Base-by-base conservation (phyloP, 2,113 vertebrate genomes). In the Microcebus lehilahytsara region DNA sequence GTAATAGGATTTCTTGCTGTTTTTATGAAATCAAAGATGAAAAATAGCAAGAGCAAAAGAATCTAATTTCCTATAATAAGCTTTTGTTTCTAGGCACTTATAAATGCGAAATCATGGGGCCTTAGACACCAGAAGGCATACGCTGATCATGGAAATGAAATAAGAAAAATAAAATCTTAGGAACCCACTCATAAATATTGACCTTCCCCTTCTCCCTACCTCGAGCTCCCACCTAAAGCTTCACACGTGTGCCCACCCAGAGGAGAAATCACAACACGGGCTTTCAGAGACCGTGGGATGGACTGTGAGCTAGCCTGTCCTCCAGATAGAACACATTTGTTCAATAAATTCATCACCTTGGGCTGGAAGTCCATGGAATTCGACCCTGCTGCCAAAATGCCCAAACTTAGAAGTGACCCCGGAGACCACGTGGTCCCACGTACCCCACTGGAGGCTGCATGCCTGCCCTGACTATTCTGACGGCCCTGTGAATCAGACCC, bases 11-110 rank as follows among this genome's bases (percentile, higher is more conserved):
- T 97, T 97, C 86, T 96, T 97, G 92, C 95, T 84, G 85, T 96
- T 97, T 98, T 97, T 97, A 98, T 92, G 90, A 97, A 98, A 90
- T 97, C 79, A 86, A 95, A 97, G 97, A 93, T 96, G 89, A 97
- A 97, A 97, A 98, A 93, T 93, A 97, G 95, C 79, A 58, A 96
- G 97, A 81, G 93, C 90, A 66, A 97, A 94, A 97, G 83, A 97
- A 97, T 96, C 89, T 95, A 92, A 97, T 97, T 97, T 98, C 75
- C 84, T 96, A 96, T 80, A 98, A 96, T 95, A 96, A 95, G 86
- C 12, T 97, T 97, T 98, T 98, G 95, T 86, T 96, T 92, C 91
- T 51, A 96, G 96, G 95, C 87, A 80, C 87, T 97, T 97, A 97
- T 83, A 96, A 97, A 97, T 95, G 92, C 19, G 4, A 95, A 96